A percentile compares a stretch with the other conserved stretches of the same genome.
Conservation (phyloP, 1,140 invertebrate genomes). For the Micrasema minimum region DNA sequence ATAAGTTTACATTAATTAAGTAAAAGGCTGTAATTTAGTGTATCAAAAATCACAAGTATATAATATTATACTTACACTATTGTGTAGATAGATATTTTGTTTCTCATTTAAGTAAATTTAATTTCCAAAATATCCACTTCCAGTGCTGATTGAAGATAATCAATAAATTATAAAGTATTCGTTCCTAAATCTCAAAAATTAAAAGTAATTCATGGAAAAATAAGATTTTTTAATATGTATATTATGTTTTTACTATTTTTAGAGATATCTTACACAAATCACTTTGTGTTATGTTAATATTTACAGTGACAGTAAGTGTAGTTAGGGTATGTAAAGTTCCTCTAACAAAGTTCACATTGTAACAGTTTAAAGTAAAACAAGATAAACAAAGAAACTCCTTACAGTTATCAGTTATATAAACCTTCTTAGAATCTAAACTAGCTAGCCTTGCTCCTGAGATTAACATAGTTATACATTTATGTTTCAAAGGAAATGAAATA, state of each 20-base stretch:
- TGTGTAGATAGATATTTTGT: too few species aligned
- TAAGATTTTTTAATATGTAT: conserved; percentile 21
- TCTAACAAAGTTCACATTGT: conserved; percentile 49
- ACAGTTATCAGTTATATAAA: conserved; percentile 51
- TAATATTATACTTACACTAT: too few species aligned
- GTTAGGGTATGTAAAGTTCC: conserved; percentile 43
- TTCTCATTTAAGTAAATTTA: too few species aligned
- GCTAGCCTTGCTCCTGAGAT: conserved; percentile 44
- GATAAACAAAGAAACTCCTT: conserved; percentile 45
- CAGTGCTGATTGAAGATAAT: background rate
- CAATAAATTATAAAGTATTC: too few species aligned
- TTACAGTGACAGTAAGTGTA: conserved; percentile 37
- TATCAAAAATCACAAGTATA: too few species aligned
- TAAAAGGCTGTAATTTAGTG: too few species aligned
- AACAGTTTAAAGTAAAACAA: conserved; percentile 50
- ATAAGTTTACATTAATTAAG: too few species aligned
- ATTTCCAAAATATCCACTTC: too few species aligned
- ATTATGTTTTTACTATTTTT: conserved; percentile 20
- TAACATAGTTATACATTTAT: conserved; percentile 41
- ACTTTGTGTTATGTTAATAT: conserved; percentile 44
- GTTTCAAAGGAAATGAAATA: conserved; percentile 48
- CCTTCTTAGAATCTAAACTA: conserved; percentile 50
- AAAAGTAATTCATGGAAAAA: conserved; percentile 30
- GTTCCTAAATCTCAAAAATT: background rate
- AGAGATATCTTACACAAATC: conserved; percentile 24